A percentile compares a stretch with the other conserved stretches of the same genome.
phyloP scores from a whole-genome alignment of 2,113 vertebrate species.

The Mixornis gularis region DNA sequence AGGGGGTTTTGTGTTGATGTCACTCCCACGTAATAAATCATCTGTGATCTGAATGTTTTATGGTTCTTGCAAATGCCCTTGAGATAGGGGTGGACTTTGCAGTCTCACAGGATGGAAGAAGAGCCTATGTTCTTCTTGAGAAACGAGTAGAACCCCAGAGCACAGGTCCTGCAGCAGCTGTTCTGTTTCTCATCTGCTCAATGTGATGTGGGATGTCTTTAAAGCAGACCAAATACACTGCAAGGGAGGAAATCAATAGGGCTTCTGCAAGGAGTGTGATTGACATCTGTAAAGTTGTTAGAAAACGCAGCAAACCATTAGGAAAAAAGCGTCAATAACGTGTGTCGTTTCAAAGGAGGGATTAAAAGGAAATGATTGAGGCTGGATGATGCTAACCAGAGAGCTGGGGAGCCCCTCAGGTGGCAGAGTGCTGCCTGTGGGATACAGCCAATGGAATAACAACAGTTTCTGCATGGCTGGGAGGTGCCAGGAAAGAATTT shows the following conservation, averaged over 20 bases:
- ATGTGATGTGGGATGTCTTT: not conserved
- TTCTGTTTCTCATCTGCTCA: not conserved
- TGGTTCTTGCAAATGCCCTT: not conserved
- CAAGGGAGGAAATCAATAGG: not conserved
- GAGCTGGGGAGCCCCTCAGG: not conserved
- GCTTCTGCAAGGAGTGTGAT: not conserved
- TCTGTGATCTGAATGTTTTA: not conserved
- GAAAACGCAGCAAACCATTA: not conserved
- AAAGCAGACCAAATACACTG: not conserved
- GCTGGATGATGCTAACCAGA: not conserved
- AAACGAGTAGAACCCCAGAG: not conserved
- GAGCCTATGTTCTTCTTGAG: not conserved
- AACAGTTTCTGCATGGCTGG: not conserved
- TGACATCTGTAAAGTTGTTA: not conserved
- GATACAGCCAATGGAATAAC: not conserved
- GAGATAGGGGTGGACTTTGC: not conserved
- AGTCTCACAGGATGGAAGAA: not conserved
- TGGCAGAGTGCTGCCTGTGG: not conserved
- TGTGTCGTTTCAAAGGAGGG: not conserved
- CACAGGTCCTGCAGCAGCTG: not conserved
- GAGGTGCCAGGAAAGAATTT: not conserved
- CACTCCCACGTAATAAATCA: not conserved
- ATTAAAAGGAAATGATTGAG: not conserved
- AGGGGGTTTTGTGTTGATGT: not conserved
- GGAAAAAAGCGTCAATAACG: not conserved